Evolutionary conservation across 2,113 vertebrate genomes (phyloP), one percentile per base, ranked within the genome.

Genomic region (Podarcis cretensis): DNA sequence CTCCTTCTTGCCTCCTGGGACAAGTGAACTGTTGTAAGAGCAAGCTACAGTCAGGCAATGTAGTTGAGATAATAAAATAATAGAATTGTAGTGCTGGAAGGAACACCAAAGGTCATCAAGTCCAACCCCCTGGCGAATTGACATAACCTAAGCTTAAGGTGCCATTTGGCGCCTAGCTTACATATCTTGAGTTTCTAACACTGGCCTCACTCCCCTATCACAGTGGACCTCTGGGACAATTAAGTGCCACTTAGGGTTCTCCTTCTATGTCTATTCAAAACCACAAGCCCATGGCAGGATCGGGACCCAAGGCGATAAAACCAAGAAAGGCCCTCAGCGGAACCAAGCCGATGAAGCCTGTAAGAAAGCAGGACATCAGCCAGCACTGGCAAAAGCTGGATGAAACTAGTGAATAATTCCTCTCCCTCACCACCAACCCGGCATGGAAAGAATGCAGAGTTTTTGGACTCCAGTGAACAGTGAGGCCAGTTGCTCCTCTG

Each of bases 231-330:
- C 40, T 8, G 2, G 2, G 6, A 40, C 68, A 66, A 83, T 20
- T 1, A 18, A 10, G 6, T 23, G 23, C 59, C 27, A 25, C 3
- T 3, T 13, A n/a, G 40, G 25, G 1, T 21, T 20, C 54, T 37
- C 48, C 83, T 25, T 18, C 32, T 12, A 1, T 7, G 16, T 7
- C n/a, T 6, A 20, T 21, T 23, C 20, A 71, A n/a, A 66, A 0
- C 0, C 77, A 18, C 5, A 8, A 0, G 0, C 0, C 0, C 0
- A 32, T 27, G 20, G 25, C 3, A 4, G 35, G 48, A 37, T 21
- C 65, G 20, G 57, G 35, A 16, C 3, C 40, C 40, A 48, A 25
- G 18, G 0, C 2, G 23, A 40, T 12, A 65, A 71, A 0, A 54
- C 0, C 35, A 66, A 16, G 54, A 35, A 32, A 30, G 16, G 12